phyloP scores from a whole-genome alignment of 2,888 invertebrate genomes.

The Ichneumon xanthorius region DNA sequence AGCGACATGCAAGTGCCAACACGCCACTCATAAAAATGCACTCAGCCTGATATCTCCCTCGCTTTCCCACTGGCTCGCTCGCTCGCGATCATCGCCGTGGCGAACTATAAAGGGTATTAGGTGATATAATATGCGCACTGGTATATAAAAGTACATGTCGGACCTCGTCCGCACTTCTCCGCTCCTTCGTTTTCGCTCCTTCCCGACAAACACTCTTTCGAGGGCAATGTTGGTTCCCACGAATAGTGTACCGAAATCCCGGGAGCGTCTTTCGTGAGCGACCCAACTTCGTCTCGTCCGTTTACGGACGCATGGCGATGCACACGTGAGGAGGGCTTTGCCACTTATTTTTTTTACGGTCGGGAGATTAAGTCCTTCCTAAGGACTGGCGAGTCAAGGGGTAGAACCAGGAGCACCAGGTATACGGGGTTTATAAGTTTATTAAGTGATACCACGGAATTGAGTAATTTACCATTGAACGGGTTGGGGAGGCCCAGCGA shows the following conservation, averaged over 20 bases:
- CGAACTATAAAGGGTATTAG: slow-evolving; percentile 18
- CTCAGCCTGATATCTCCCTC: slow-evolving; percentile 74
- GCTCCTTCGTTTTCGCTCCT: slow-evolving; percentile 9
- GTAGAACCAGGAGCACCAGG: background rate
- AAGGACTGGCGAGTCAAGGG: slow-evolving; percentile 17
- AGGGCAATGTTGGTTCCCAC: slow-evolving; percentile 10
- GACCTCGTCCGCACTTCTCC: slow-evolving; percentile 5
- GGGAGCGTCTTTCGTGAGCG: slow-evolving; percentile 23
- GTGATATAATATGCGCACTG: slow-evolving; percentile 32
- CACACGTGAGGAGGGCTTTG: slow-evolving; percentile 20
- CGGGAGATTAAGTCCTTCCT: slow-evolving; percentile 57
- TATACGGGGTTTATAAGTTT: slow-evolving; percentile 42
- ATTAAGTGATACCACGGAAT: slow-evolving; percentile 65
- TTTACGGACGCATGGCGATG: background rate
- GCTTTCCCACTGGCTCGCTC: slow-evolving; percentile 54
- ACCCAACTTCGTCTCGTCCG: slow-evolving; percentile 13
- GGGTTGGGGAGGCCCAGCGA: background rate
- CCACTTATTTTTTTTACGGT: slow-evolving; percentile 64
- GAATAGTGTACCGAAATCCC: slow-evolving; percentile 10
- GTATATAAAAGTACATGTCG: slow-evolving; percentile 30
- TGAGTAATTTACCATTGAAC: slow-evolving; percentile 59
- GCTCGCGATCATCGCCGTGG: slow-evolving; percentile 60
- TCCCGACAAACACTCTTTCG: background rate
- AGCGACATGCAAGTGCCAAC: slow-evolving; percentile 76
- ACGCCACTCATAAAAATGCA: slow-evolving; percentile 79